A percentile compares a stretch with the other conserved stretches of the same genome.
phyloP scores from a whole-genome alignment of 2,113 vertebrate species.

The Panthera leo region DNA sequence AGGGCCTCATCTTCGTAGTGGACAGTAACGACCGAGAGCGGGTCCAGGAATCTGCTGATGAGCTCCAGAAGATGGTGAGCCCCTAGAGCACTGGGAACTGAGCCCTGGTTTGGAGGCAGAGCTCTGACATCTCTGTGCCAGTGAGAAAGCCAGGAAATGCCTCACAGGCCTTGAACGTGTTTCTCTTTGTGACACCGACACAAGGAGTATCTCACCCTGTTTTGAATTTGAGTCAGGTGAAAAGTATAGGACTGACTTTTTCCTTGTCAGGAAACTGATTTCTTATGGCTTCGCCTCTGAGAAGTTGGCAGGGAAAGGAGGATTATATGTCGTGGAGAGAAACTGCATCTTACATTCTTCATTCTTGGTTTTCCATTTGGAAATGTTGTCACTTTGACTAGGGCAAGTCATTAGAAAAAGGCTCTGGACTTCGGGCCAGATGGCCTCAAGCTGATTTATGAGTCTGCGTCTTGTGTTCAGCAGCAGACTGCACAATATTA shows the following conservation, averaged over 20 bases:
- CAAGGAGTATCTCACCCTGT: neutral
- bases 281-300: neutral
- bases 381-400: neutral
- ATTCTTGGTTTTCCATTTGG: neutral
- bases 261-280: neutral
- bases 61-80: constrained; percentile 95
- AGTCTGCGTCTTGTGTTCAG: neutral
- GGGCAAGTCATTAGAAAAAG: neutral
- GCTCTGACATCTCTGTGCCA: neutral
- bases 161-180: neutral
- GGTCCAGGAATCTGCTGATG: constrained; percentile 91
- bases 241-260: neutral
- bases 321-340: neutral
- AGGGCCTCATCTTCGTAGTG: constrained; percentile 97
- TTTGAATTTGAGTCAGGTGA: neutral
- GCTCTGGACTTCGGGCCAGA: neutral
- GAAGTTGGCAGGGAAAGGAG: neutral
- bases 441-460: neutral
- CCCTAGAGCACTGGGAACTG: neutral
- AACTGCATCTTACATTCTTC: neutral
- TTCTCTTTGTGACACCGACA: neutral
- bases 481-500: neutral
- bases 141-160: neutral
- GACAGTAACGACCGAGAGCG: constrained; percentile 96
- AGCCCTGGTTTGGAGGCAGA: neutral